These are phyloP conservation scores for Phaonia tiefii DNA, from an alignment of 2,888 invertebrate species.

Conservation along the genomic window DNA sequence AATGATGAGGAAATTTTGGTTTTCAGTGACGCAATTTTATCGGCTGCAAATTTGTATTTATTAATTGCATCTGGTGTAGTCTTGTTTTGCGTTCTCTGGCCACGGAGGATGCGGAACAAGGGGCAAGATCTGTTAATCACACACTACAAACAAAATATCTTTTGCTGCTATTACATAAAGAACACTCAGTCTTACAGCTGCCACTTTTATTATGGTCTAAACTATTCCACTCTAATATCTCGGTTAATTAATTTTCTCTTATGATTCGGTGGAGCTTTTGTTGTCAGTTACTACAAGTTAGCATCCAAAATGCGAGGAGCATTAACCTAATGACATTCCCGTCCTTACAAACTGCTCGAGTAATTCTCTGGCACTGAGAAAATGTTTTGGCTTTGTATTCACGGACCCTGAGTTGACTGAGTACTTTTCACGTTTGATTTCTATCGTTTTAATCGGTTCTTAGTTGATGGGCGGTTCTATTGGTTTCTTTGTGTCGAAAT, in stretches of 20 bases:
- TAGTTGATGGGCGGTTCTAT: not conserved
- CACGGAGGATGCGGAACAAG: too few relatives aligned
- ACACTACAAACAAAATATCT: not conserved
- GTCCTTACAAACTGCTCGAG: not conserved
- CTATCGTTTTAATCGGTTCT: not conserved
- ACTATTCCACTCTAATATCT: not conserved
- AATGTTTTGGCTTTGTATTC: not conserved
- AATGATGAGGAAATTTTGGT: too few relatives aligned
- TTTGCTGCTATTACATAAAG: conserved; percentile 16
- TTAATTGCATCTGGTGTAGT: too few relatives aligned
- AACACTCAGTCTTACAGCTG: not conserved
- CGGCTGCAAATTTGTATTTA: too few relatives aligned
- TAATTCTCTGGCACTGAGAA: not conserved
- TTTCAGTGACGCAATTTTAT: too few relatives aligned
- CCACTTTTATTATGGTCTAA: too few relatives aligned
- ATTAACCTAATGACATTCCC: conserved; percentile 18
- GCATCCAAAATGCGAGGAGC: conserved; percentile 5
- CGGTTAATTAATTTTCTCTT: not conserved
- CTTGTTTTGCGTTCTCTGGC: too few relatives aligned
- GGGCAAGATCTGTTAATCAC: too few relatives aligned
- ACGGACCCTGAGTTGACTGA: not conserved
- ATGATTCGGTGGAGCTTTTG: not conserved
- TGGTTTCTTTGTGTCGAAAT: not conserved
- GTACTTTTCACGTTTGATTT: conserved; percentile 11
- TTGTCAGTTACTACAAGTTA: not conserved